These are phyloP conservation scores for Spinus pinus DNA, from an alignment of 2,797 vertebrate species.

Conservation along the genomic window DNA sequence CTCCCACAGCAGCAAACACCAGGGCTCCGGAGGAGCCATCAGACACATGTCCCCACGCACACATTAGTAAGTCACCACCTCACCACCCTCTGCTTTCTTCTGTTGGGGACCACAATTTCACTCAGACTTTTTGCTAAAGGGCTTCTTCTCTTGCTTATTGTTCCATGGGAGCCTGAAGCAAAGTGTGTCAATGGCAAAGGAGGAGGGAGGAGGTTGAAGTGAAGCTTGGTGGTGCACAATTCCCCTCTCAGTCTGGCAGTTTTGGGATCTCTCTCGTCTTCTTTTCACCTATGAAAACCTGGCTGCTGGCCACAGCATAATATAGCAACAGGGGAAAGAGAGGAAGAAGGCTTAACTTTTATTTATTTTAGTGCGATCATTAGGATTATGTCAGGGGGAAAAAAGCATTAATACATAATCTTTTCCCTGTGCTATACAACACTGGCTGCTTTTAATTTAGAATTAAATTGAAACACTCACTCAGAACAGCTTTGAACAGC, in stretches of 20 bases:
- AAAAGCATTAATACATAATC: slow-evolving; percentile 84
- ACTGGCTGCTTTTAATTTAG: slow-evolving; percentile 82
- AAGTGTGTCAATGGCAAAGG: not conserved
- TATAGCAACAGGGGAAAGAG: slow-evolving; percentile 64
- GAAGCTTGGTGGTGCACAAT: not conserved
- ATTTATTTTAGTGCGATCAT: slow-evolving; percentile 92
- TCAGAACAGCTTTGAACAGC: slow-evolving; percentile 86
- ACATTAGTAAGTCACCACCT: not conserved
- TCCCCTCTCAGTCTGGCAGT: not conserved
- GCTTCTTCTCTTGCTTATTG: not conserved
- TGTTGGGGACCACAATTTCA: not conserved
- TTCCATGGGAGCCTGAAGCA: not conserved
- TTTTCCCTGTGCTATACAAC: slow-evolving; percentile 75
- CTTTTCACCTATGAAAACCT: slow-evolving; percentile 66
- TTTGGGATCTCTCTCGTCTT: slow-evolving; percentile 47
- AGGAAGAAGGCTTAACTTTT: slow-evolving; percentile 75
- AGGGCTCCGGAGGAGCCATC: not conserved
- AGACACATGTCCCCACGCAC: accelerated
- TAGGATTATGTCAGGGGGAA: slow-evolving; percentile 85
- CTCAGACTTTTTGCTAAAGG: not conserved
- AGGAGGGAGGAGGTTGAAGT: not conserved
- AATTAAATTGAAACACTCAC: slow-evolving; percentile 80
- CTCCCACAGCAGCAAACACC: not conserved
- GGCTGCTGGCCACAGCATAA: slow-evolving; percentile 75
- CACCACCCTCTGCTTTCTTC: not conserved